Percentiles rank a stretch among this genome's conserved stretches.
phyloP scores from a whole-genome alignment of 2,888 invertebrate genomes.

The Yponomeuta plumbellus region DNA sequence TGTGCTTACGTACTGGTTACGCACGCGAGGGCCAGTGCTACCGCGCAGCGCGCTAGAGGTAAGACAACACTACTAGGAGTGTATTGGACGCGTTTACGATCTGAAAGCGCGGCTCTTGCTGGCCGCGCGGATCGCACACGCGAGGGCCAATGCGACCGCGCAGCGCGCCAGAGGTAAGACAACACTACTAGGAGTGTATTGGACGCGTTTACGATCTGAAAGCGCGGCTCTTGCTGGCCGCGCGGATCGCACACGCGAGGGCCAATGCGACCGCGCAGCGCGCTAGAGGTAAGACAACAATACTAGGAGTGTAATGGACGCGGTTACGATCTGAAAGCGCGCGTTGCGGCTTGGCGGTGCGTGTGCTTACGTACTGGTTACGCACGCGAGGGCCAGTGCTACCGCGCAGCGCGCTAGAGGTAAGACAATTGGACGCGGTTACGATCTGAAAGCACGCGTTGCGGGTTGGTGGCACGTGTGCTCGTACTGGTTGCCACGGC shows the following conservation, averaged over 20 bases:
- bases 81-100: neutral
- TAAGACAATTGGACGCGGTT: too few relatives aligned
- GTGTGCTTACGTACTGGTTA: neutral
- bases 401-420: neutral
- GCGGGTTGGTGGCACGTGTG: constrained; percentile 65
- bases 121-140: constrained; percentile 67
- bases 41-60: constrained; percentile 60
- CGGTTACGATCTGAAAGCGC: neutral
- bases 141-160: too few relatives aligned
- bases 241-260: constrained; percentile 32
- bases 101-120: constrained; percentile 41
- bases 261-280: constrained; percentile 43
- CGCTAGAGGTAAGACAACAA: constrained; percentile 27
- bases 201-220: constrained; percentile 56
- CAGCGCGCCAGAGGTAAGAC: constrained; percentile 34
- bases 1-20: constrained; percentile 64
- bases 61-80: neutral
- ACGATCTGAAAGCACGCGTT: constrained; percentile 32
- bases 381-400: neutral
- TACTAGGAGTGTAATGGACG: neutral
- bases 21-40: constrained; percentile 69
- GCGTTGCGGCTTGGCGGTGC: neutral
- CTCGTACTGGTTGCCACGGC: constrained; percentile 72
- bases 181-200: neutral
- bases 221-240: constrained; percentile 56